Base-by-base conservation (phyloP, 2,888 invertebrate species). In the Leptopilina drosophilae region DNA sequence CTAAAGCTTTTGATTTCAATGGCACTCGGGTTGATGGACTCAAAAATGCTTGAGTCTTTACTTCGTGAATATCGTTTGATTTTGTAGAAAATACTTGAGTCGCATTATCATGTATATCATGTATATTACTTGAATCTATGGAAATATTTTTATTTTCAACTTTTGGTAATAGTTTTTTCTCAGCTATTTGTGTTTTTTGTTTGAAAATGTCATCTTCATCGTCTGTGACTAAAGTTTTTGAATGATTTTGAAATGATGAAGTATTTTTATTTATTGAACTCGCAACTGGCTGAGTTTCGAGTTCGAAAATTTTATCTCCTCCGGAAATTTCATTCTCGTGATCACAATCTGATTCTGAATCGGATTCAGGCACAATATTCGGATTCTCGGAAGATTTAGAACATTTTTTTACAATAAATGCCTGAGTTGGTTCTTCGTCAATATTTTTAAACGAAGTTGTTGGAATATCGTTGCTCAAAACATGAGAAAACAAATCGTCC, bases 141-240 rank as follows among this genome's bases (percentile, higher is more conserved):
- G 56, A 56, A 46, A 15, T 9, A 66, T 42, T 42, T 42, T 7
- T 42, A 0, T 42, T 42, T 1, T 42, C 42, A 42, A 42, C 8
- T 42, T 42, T 42, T 8, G 42, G 42, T 42, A 8, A 7, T 42
- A 8, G 42, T 8, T 42, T 42, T 42, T 42, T 42, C 7, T 42
- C 5, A 33, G 4, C 8, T 8, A 9, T 7, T 33, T 64, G 64
- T 7, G 11, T 64, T 26, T 64, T 2, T 20, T 8, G 3, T 26
- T 64, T 5, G 69, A 83, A 81, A 5, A 80, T 46, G 11, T 78
- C 59, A 14, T 84, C 82, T 11, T 84, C 83, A 5, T 84, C 80
- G 2, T 83, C 83, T 0, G 80, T 84, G 62, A 82, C 46, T n/a
- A 65, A 15, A 1, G 2, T 9, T 15, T 62, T n/a, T 62, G 15